Conservation (phyloP, 2,888 invertebrate species). For the Steinernema hermaphroditum region DNA sequence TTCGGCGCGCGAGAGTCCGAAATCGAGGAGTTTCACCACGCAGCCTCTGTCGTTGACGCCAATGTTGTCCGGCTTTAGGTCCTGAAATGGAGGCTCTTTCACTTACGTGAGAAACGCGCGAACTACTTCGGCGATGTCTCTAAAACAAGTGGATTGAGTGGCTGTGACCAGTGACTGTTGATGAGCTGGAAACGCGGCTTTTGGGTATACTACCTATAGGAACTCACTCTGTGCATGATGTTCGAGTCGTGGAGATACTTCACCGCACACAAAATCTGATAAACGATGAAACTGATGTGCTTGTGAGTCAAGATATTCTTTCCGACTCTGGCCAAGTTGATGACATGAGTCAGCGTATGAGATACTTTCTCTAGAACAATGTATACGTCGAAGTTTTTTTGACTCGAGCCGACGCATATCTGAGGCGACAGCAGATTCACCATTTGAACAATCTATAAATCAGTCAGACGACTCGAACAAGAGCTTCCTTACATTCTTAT, state of each 20-base stretch:
- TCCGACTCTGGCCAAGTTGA: conserved; percentile 2
- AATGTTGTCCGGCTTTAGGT: conserved; percentile 22
- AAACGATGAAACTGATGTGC: conserved; percentile 2
- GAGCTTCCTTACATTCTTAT: conserved; percentile 32
- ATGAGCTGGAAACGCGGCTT: too few relatives aligned
- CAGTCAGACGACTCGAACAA: too few relatives aligned
- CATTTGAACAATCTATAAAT: not conserved
- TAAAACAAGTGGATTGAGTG: not conserved
- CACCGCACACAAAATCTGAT: conserved; percentile 19
- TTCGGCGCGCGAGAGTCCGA: not conserved
- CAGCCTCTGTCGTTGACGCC: conserved; percentile 15
- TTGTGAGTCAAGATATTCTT: conserved; percentile 8
- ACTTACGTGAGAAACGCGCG: too few relatives aligned
- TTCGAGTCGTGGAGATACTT: conserved; percentile 15
- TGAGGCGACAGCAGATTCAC: not conserved
- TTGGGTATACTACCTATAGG: too few relatives aligned
- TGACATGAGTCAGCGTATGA: conserved; percentile 1
- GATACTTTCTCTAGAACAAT: conserved; percentile 9
- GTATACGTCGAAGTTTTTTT: not conserved
- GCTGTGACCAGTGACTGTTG: too few relatives aligned
- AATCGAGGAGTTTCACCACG: not conserved
- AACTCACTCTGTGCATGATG: conserved; percentile 14
- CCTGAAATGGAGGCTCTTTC: not conserved
- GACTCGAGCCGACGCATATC: not conserved
- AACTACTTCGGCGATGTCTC: too few relatives aligned